Evolutionary conservation across 2,113 vertebrate species (phyloP).

Genomic region (Salvelinus fontinalis): DNA sequence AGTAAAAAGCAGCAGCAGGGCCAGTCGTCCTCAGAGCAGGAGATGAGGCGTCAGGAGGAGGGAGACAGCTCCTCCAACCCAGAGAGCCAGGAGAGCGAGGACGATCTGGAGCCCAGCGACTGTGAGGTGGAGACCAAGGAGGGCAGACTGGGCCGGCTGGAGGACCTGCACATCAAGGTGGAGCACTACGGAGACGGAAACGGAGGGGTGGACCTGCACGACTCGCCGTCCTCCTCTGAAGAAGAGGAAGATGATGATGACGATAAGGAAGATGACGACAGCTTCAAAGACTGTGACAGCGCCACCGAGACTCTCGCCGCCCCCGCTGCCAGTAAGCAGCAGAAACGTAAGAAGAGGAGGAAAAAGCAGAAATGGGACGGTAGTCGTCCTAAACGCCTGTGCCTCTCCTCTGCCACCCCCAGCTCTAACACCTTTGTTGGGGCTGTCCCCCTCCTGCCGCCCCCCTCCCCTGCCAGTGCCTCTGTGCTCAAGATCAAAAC

Average conservation of each 20-base stretch:
- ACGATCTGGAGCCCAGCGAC: constrained; percentile 93
- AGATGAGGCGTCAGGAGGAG: constrained; percentile 91
- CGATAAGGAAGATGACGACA: constrained; percentile 78
- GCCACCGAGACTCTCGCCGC: constrained; percentile 63
- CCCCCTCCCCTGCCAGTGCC: constrained; percentile 84
- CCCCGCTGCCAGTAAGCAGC: constrained; percentile 81
- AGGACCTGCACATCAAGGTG: constrained; percentile 96
- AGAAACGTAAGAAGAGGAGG: constrained; percentile 91
- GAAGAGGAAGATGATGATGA: constrained; percentile 79
- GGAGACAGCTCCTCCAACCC: constrained; percentile 94
- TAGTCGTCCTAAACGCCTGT: constrained; percentile 74
- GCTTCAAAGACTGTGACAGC: constrained; percentile 83
- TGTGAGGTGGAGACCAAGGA: constrained; percentile 81
- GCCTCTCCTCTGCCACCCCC: constrained; percentile 82
- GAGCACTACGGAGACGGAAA: constrained; percentile 94
- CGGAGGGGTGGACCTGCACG: constrained; percentile 79
- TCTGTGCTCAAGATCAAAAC: constrained; percentile 99
- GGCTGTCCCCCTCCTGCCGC: constrained; percentile 83
- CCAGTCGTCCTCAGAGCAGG: constrained; percentile 81
- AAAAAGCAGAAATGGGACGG: constrained; percentile 95
- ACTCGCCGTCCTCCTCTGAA: constrained; percentile 78
- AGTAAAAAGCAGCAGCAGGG: constrained; percentile 82
- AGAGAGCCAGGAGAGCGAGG: constrained; percentile 95
- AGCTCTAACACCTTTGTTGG: constrained; percentile 84
- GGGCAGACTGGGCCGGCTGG: constrained; percentile 78